These are phyloP conservation scores for Agrotis puta DNA, from an alignment of 2,888 invertebrate species.

Conservation along the genomic window DNA sequence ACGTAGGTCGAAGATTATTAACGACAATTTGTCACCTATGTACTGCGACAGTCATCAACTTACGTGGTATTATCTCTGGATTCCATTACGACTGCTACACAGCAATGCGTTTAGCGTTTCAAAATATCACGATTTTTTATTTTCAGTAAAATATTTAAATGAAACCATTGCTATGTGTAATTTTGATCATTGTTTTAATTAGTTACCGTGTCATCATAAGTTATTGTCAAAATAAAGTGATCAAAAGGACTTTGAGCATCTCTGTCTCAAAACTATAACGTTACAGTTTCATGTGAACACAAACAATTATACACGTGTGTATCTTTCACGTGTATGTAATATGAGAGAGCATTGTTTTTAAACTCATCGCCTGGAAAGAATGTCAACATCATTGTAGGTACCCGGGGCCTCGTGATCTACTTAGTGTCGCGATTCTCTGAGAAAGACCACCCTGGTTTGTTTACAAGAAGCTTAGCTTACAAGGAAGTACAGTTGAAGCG, in stretches of 20 bases:
- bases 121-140: no score
- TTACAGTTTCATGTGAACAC: constrained; percentile 58
- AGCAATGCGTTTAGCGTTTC: no score
- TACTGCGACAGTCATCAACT: not conserved
- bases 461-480: constrained; percentile 17
- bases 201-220: not conserved
- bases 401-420: constrained; percentile 45
- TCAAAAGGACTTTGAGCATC: constrained; percentile 24
- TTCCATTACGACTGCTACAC: no score
- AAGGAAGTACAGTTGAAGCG: not conserved
- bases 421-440: constrained; percentile 23
- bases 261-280: constrained; percentile 26
- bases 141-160: no score
- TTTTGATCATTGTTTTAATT: not conserved
- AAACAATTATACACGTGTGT: constrained; percentile 23
- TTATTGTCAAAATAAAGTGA: not conserved
- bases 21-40: not conserved
- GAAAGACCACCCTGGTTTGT: constrained; percentile 27
- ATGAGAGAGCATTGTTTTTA: constrained; percentile 61
- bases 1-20: not conserved
- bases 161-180: no score
- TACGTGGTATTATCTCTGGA: not conserved
- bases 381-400: constrained; percentile 63
- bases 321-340: constrained; percentile 35
- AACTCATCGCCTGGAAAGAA: constrained; percentile 53